Base-by-base conservation (phyloP, 2,888 invertebrate genomes). In the Macrosoma leucophasiata region DNA sequence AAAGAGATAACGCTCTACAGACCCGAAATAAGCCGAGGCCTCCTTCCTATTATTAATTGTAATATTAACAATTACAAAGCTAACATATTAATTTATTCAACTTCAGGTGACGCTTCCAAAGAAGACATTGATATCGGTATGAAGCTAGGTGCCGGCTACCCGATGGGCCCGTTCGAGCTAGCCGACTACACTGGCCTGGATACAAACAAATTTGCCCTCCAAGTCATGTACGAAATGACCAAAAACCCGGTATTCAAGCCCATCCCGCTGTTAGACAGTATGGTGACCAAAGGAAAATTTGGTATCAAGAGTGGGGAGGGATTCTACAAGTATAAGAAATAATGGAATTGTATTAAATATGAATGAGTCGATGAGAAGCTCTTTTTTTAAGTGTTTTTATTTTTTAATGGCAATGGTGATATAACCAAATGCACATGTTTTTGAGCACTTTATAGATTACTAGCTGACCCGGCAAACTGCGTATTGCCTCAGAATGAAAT, bases 121-220 rank as follows among this genome's bases (percentile, higher is more conserved):
- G 81, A 87, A 52, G 95, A 96, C 65, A 92, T 96, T 36, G 96
- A 96, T 58, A 90, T 86, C 5, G 95, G 94, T 1, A 95, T 96
- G 95, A 96, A 96, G 70, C 74, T 96, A 9, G 96, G 96, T n/a
- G 93, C 94, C 3, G 91, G 93, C 1, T 89, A 94, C 72, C 95
- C 95, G 0, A 95, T 96, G 95, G 96, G 96, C 0, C 96, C 96
- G 0, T 88, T 96, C 51, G 95, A 96, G 67, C 70, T 96, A 20
- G 84, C 89, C 0, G 96, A 96, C 76, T 95, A 92, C 71, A 92
- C 94, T 1, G 96, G 96, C 0, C 81, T 93, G 2, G 96, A 96
- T 63, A 94, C 94, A 1, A 89, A 88, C 43, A 86, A 90, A 57
- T 91, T 88, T 49, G 94, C 91, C 38, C 59, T 93, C n/a, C 89